Evolutionary conservation across 2,113 vertebrate genomes (phyloP).

Genomic region (Neodon shergylaensis): DNA sequence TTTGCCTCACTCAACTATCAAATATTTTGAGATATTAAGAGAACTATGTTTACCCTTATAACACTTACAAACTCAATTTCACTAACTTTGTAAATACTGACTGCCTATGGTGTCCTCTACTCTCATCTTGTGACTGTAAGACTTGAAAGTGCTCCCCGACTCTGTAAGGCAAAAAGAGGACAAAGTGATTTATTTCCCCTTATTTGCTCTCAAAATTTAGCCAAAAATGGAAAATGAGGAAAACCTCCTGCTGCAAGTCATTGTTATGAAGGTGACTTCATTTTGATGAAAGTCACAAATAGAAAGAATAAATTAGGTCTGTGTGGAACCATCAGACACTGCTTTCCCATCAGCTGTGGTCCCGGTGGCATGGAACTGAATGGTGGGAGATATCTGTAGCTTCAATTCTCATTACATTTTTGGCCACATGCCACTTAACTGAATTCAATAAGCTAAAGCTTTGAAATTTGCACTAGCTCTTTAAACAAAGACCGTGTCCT

Average conservation of each 20-base stretch:
- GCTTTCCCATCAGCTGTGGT: slow-evolving; percentile 54
- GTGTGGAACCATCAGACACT: slow-evolving; percentile 71
- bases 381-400: slow-evolving; percentile 57
- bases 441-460: slow-evolving; percentile 71
- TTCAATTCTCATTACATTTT: slow-evolving; percentile 78
- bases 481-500: slow-evolving; percentile 74
- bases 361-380: slow-evolving; percentile 65
- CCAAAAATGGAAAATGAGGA: slow-evolving; percentile 74
- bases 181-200: slow-evolving; percentile 72
- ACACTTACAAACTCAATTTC: slow-evolving; percentile 32
- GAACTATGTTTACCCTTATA: slow-evolving; percentile 13
- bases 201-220: slow-evolving; percentile 62
- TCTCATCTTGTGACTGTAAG: slow-evolving; percentile 18
- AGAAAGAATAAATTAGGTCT: slow-evolving; percentile 69
- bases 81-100: slow-evolving; percentile 26
- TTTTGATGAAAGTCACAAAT: slow-evolving; percentile 71
- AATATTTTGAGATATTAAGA: slow-evolving; percentile 14
- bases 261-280: slow-evolving; percentile 76
- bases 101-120: slow-evolving; percentile 19
- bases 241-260: slow-evolving; percentile 60
- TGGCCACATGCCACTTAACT: slow-evolving; percentile 73
- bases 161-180: slow-evolving; percentile 43
- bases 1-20: slow-evolving; percentile 46
- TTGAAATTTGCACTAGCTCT: slow-evolving; percentile 76
- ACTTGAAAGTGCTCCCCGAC: neutral